phyloP scores from a whole-genome alignment of 2,113 vertebrate species.

The Rutilus rutilus region DNA sequence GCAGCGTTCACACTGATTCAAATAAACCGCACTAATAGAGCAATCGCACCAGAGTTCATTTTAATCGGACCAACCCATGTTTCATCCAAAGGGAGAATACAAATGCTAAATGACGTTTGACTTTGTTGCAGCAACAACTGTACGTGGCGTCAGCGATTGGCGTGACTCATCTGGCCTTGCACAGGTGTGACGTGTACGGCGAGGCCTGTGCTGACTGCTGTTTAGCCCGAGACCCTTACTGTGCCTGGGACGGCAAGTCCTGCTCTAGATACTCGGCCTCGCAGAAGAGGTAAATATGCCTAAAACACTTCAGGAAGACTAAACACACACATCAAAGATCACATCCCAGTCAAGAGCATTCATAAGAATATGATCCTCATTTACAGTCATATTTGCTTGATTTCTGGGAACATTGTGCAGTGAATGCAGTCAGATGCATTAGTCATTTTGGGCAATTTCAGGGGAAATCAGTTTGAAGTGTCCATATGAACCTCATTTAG shows the following conservation, averaged over 20 bases:
- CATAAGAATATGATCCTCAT: not conserved
- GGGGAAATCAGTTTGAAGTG: not conserved
- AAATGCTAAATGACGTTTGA: not conserved
- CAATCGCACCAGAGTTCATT: too few species aligned
- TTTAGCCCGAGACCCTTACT: slow-evolving; percentile 95
- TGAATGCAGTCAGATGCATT: not conserved
- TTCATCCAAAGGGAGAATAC: too few species aligned
- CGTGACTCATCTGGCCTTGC: slow-evolving; percentile 93
- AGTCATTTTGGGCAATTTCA: not conserved
- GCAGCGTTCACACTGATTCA: too few species aligned
- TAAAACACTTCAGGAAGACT: not conserved
- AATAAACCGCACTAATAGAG: too few species aligned
- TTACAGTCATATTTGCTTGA: not conserved
- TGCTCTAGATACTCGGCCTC: slow-evolving; percentile 94
- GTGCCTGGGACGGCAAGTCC: slow-evolving; percentile 95
- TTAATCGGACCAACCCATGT: too few species aligned
- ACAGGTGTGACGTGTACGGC: slow-evolving; percentile 92
- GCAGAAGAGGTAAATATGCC: slow-evolving; percentile 87
- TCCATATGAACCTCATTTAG: not conserved
- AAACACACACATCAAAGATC: not conserved
- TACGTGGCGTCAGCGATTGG: slow-evolving; percentile 89
- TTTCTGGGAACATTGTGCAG: not conserved
- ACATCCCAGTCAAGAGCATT: not conserved
- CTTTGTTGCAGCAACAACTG: slow-evolving; percentile 90
- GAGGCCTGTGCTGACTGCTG: slow-evolving; percentile 97